Base-by-base conservation (phyloP, 2,113 vertebrate species). In the Ammodytes marinus region DNA sequence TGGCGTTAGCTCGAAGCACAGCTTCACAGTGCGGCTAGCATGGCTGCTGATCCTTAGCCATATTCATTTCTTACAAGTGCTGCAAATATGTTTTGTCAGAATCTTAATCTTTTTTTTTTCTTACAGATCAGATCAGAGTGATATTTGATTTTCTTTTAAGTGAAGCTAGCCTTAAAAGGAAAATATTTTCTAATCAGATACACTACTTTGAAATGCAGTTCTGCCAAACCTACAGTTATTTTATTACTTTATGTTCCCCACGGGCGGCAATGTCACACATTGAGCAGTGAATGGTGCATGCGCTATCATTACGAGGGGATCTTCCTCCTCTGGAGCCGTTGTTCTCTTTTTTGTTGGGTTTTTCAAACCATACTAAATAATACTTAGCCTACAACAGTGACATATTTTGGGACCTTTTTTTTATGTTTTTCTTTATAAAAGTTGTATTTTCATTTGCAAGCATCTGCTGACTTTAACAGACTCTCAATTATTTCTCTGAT, bases 231-330 rank as follows among this genome's bases (percentile, higher is more conserved):
- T 37, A 54, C 53, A 8, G 63, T 74, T 80, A 70, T 77, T 87
- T 79, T 55, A 71, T 7, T 57, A 19, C 2, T n/a, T 1, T 1
- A 47, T 15, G 37, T 37, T 72, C 4, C 40, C 58, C 17, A 14
- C 45, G 17, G n/a, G 79, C 88, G 87, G 86, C 35, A 47, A 57
- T 55, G 37, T 35, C 49, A 49, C 55, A 39, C 0, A 7, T 27
- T 59, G 17, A 55, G 35, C 10, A 55, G 52, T 45, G 69, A 13
- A 78, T 55, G 49, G 72, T 5, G 3, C 57, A 59, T 69, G 72
- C 73, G 72, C 87, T 76, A 53, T 78, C 61, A 67, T 52, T 13
- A 9, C 43, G 8, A 37, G 1, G 35, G 40, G n/a, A 39, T 42
- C 2, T 74, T 67, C 15, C 6, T 35, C 14, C 40, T 27, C 1